Conservation (phyloP, 2,888 invertebrate species). For the Petrolisthes manimaculis region DNA sequence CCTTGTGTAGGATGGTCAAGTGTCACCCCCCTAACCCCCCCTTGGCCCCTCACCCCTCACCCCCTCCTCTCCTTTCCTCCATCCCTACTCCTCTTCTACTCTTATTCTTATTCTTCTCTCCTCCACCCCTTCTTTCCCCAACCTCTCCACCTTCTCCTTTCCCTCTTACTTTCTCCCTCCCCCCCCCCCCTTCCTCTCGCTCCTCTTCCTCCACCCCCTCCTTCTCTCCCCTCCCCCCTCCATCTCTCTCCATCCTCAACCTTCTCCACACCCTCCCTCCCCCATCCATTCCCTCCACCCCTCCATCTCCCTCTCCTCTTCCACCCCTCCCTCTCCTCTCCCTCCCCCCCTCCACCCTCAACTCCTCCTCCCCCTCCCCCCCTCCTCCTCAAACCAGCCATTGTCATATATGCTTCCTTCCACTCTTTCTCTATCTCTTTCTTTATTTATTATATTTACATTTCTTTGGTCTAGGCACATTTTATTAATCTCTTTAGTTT, state of each 20-base stretch:
- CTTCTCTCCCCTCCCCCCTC: background rate
- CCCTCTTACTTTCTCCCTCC: background rate
- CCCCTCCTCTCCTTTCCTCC: background rate
- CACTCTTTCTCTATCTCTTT: too few species aligned
- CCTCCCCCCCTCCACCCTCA: too few species aligned
- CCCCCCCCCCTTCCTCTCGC: background rate
- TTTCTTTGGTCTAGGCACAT: too few species aligned
- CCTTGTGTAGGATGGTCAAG: background rate
- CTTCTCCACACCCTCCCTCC: too few species aligned
- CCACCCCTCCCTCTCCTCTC: too few species aligned
- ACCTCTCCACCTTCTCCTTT: background rate
- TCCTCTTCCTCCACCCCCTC: background rate
- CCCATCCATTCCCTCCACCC: background rate
- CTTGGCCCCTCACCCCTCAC: background rate
- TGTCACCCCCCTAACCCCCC: background rate
- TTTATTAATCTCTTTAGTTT: too few species aligned
- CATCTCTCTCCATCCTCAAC: background rate
- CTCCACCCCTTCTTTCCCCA: background rate
- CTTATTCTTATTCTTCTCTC: background rate
- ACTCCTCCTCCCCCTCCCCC: too few species aligned
- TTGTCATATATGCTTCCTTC: too few species aligned
- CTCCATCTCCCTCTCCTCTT: background rate
- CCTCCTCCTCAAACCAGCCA: too few species aligned
- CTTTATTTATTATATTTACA: too few species aligned
- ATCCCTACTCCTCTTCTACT: background rate